Base-by-base conservation (phyloP, 2,797 vertebrate genomes). In the Thripadectes ignobilis region DNA sequence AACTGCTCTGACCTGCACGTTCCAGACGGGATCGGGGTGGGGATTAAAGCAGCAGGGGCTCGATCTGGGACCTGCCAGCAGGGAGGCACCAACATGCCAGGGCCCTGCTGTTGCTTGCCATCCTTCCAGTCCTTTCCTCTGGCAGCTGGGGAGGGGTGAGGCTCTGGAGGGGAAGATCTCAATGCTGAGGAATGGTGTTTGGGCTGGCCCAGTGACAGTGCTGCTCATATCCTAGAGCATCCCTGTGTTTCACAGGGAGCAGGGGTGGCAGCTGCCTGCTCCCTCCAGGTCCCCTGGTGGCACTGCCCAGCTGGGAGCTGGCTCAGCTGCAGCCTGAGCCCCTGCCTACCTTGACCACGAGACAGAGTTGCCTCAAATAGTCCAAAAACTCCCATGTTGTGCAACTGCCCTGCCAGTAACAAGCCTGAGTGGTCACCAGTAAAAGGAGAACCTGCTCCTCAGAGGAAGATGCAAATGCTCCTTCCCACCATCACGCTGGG, bases 11-110 rank as follows among this genome's bases (percentile, higher is more conserved):
- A 41, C 16, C 57, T 72, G 67, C 23, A 12, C 0, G 32, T 94
- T 96, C 92, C 89, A 69, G 93, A n/a, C 0, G 0, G 94, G 88
- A 86, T 92, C 1, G 18, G 18, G 20, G 36, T 38, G 65, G 54
- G 57, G 93, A 97, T 96, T 95, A 96, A 66, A 84, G 88, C 62
- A 72, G 39, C 2, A 1, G 52, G 73, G 83, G 54, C 86, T 95
- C 0, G 1, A 6, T 27, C 65, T 85, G 68, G 65, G 78, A 87
- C 45, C 49, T 79, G 71, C 52, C 1, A 4, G 54, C 62, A 58
- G 41, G 43, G 61, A 55, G 16, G 41, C 24, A 55, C 39, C 0
- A 0, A 14, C 0, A 0, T 59, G 49, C 63, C 45, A 26, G 59
- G 62, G 32, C 34, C 29, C 22, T 0, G 5, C 59, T 76, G 8